Base-by-base conservation (phyloP, 2,113 vertebrate genomes). In the Amphiprion percula region DNA sequence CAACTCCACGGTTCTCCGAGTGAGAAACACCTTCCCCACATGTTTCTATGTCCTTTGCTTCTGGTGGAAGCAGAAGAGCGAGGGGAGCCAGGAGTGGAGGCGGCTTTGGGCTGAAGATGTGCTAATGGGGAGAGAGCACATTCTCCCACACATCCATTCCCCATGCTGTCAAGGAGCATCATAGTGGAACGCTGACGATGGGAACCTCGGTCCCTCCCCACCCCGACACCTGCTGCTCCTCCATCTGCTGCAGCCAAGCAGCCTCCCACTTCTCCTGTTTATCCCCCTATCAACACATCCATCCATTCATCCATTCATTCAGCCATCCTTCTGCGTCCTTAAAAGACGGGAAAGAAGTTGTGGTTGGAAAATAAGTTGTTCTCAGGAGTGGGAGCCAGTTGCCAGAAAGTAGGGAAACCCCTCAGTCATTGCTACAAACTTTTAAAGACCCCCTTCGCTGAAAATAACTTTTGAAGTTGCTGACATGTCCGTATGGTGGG, bases 201-300 rank as follows among this genome's bases (percentile, higher is more conserved):
- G 94, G 94, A 96, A 94, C 93, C 92, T 75, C 87, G 85, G 95
- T 95, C 96, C 95, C 96, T 94, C 87, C 87, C 90, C 94, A 88
- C 91, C 79, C 63, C 58, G 90, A 94, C 96, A 97, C 97, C 97
- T 98, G 96, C 97, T 98, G 97, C 95, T 96, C 94, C 94, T 94
- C 97, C 97, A 98, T 98, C 97, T 98, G 97, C 95, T 85, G 7
- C 90, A 64, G 77, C 74, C 71, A 76, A 77, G 65, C 70, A 72
- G 41, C 79, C 76, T 71, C 69, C 23, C 14, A 53, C 79, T 67
- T 79, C 62, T 74, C 46, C 76, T 79, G 61, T 82, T 84, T 62
- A 79, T 47, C 83, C 55, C 71, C 44, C 28, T 75, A 54, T 79
- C 67, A 46, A 59, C 54, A 70, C 71, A 72, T 74, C 59, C 81